Conservation (phyloP, 2,888 invertebrate genomes). For the Drosophila histrio region DNA sequence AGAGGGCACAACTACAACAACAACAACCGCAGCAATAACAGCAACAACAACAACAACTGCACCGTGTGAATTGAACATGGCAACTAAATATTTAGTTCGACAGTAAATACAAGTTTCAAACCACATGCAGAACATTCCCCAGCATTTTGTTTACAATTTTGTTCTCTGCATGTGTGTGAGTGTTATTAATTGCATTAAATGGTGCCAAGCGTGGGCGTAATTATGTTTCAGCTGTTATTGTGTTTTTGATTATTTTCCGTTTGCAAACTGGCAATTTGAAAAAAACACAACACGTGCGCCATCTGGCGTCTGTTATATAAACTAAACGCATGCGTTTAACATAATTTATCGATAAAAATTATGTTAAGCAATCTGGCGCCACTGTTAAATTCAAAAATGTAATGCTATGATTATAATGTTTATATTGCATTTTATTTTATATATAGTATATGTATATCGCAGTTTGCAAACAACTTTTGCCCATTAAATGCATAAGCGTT, state of each 20-base stretch:
- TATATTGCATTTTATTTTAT: background rate
- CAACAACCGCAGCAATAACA: slow-evolving; percentile 3
- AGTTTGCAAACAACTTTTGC: background rate
- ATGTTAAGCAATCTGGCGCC: background rate
- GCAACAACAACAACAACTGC: slow-evolving; percentile 54
- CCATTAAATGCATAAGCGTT: slow-evolving; percentile 1
- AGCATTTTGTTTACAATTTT: slow-evolving; percentile 63
- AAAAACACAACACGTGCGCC: slow-evolving; percentile 5
- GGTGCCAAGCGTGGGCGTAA: slow-evolving; percentile 43
- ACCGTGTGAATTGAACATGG: slow-evolving; percentile 51
- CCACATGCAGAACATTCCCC: slow-evolving; percentile 52
- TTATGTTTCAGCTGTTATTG: slow-evolving; percentile 16
- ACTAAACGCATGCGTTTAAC: background rate
- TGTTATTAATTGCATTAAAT: slow-evolving; percentile 71
- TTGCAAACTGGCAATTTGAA: slow-evolving; percentile 12
- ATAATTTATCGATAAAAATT: background rate
- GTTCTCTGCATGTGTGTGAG: slow-evolving; percentile 22
- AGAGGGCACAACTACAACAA: slow-evolving; percentile 2
- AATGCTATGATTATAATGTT: background rate
- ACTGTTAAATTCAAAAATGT: background rate
- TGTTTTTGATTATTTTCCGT: slow-evolving; percentile 19
- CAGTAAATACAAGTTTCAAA: slow-evolving; percentile 20
- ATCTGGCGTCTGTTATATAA: background rate
- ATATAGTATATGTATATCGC: background rate
- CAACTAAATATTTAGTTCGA: slow-evolving; percentile 62